A percentile compares a stretch with the other conserved stretches of the same genome.
These are phyloP conservation scores for Urophycis tenuis DNA, from an alignment of 2,797 vertebrate genomes.

Conservation along the genomic window DNA sequence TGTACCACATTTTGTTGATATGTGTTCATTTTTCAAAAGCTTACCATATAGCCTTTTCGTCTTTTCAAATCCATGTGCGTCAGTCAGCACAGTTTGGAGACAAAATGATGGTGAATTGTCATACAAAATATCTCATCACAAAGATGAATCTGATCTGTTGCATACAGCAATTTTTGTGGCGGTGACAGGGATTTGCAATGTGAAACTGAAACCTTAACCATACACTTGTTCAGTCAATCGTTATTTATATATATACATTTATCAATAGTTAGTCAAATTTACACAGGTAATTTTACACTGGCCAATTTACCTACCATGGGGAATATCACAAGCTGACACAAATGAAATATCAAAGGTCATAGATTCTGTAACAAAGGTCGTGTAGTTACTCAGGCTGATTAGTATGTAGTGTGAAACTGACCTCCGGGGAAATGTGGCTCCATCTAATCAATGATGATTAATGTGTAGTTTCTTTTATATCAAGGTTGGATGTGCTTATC, in stretches of 20 bases:
- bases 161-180: too few relatives aligned
- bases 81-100: too few relatives aligned
- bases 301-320: background rate
- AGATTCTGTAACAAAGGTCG: background rate
- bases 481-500: slow-evolving; percentile 40
- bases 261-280: background rate
- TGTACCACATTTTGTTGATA: background rate
- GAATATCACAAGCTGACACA: background rate
- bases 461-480: slow-evolving; percentile 30
- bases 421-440: slow-evolving; percentile 13
- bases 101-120: too few relatives aligned
- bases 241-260: background rate
- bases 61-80: too few relatives aligned
- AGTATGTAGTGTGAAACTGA: slow-evolving; percentile 25
- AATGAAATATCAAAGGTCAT: background rate
- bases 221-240: background rate
- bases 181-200: too few relatives aligned
- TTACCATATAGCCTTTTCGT: background rate
- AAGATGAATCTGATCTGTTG: background rate
- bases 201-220: too few relatives aligned
- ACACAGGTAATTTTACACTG: background rate
- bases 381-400: slow-evolving; percentile 12
- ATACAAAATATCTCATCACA: too few relatives aligned
- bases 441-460: slow-evolving; percentile 42
- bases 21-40: background rate